Conservation (phyloP, 2,113 vertebrate species). For the Pseudopodoces humilis region DNA sequence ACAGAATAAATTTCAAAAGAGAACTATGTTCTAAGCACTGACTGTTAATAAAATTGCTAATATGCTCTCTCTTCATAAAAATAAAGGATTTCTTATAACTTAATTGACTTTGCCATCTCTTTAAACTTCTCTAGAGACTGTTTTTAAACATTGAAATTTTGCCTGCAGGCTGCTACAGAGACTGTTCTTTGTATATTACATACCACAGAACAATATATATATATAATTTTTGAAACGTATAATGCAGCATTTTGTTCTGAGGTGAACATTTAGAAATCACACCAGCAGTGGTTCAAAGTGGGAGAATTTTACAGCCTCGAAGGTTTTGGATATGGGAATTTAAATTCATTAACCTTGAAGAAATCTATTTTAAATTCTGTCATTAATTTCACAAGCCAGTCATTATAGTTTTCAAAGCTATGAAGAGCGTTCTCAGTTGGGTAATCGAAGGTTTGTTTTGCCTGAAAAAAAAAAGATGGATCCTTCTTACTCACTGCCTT, state of each 20-base stretch:
- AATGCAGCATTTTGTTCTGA: neutral
- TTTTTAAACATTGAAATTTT: constrained; percentile 25
- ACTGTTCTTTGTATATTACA: neutral
- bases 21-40: neutral
- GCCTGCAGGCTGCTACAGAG: constrained; percentile 3
- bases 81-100: constrained; percentile 7
- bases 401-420: constrained; percentile 1
- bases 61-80: constrained; percentile 8
- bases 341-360: constrained; percentile 32
- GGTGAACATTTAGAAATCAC: neutral
- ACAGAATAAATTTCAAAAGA: constrained; percentile 3
- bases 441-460: neutral
- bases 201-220: neutral
- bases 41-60: constrained; percentile 1
- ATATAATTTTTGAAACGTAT: neutral
- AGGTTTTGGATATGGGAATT: neutral
- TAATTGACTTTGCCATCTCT: constrained; percentile 52
- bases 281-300: neutral
- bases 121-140: neutral
- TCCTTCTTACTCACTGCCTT: neutral
- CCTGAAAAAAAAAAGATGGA: neutral
- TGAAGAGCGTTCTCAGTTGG: neutral
- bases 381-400: neutral
- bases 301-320: neutral
- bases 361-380: neutral